These are phyloP conservation scores for Ferrisia virgata DNA, from an alignment of 2,888 invertebrate genomes.

Conservation along the genomic window DNA sequence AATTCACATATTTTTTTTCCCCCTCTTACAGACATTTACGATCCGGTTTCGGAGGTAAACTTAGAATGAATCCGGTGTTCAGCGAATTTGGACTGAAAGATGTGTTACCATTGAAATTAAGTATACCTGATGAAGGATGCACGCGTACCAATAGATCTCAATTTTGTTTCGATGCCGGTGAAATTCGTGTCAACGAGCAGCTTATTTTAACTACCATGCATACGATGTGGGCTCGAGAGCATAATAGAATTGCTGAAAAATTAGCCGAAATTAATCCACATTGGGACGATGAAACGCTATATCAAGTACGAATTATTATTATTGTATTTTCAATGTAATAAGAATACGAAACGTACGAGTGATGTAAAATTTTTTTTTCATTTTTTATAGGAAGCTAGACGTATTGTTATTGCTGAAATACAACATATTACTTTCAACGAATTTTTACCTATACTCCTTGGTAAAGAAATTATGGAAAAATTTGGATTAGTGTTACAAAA, in stretches of 20 bases:
- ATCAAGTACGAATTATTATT: slow-evolving; percentile 64
- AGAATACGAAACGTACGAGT: background rate
- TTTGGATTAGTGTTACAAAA: slow-evolving; percentile 81
- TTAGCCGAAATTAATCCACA: slow-evolving; percentile 80
- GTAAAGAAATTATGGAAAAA: slow-evolving; percentile 88
- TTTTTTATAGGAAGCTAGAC: slow-evolving; percentile 72
- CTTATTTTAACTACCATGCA: slow-evolving; percentile 87
- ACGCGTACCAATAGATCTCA: slow-evolving; percentile 83
- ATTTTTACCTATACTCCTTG: slow-evolving; percentile 81
- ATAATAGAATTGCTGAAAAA: slow-evolving; percentile 77
- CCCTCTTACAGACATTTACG: slow-evolving; percentile 63
- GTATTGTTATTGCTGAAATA: slow-evolving; percentile 80
- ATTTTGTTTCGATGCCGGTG: slow-evolving; percentile 88
- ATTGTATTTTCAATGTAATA: background rate
- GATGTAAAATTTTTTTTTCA: background rate
- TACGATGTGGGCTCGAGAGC: slow-evolving; percentile 84
- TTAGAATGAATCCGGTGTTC: slow-evolving; percentile 87
- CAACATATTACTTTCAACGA: slow-evolving; percentile 90
- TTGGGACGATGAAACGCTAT: slow-evolving; percentile 90
- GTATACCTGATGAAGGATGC: slow-evolving; percentile 89
- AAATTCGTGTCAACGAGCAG: slow-evolving; percentile 90
- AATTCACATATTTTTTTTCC: background rate
- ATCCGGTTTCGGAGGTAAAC: slow-evolving; percentile 75
- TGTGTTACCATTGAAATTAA: slow-evolving; percentile 78
- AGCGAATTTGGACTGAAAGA: slow-evolving; percentile 83